Base-by-base conservation (phyloP, 2,888 invertebrate genomes). In the Conops quadrifasciatus region DNA sequence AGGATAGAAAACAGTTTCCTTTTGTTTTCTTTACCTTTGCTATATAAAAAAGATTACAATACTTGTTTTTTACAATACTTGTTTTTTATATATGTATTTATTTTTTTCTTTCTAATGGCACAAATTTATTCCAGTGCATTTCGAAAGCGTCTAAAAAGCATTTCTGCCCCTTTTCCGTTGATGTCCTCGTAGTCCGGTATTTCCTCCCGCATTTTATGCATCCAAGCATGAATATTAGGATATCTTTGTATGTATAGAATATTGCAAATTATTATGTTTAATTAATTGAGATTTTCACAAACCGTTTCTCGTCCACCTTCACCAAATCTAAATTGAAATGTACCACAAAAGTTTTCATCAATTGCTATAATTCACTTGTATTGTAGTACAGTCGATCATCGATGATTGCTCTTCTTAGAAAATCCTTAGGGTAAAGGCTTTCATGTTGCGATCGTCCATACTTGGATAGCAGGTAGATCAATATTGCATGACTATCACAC, bases 331-430 rank as follows among this genome's bases (percentile, higher is more conserved):
- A 28, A 7, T 15, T 16, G 19, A n/a, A 36, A 26, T 28, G n/a
- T 78, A 88, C 88, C 49, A 81, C 79, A 72, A 82, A 84, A 24
- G 80, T 82, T 45, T 81, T 83, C 59, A 86, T 73, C 30, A 81
- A 75, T 15, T 84, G 79, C 74, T 87, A 88, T 2, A 88, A 78
- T 9, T 83, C 79, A 15, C 87, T 86, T 43, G 83, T 80, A 59
- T 89, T 87, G 76, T 88, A 88, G 78, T 87, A 85, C 24, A 89
- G 78, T 67, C 86, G 80, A 74, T 88, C 87, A 77, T 89, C 85
- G n/a, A 90, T 79, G 4, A 83, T 72, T 0, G 88, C 88, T 67
- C 89, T 81, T 72, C 80, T 80, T 60, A 86, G 73, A 0, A 85
- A 77, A 76, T 89, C 88, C 73, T 86, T 87, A 0, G 89, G 89